phyloP scores from a whole-genome alignment of 2,113 vertebrate species.

The Chionis minor region DNA sequence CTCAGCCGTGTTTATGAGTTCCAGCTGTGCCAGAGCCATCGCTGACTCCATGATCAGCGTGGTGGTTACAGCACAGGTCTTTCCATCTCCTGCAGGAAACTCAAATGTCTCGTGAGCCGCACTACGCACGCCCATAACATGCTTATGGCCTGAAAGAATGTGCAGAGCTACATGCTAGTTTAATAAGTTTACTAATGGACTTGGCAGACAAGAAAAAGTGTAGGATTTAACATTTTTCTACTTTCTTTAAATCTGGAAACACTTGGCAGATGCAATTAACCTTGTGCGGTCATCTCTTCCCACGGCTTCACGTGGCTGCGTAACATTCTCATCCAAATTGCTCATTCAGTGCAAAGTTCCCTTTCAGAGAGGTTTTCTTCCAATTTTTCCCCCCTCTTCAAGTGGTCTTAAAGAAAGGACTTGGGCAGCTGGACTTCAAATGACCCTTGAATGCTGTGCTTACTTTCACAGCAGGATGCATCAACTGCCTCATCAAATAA shows the following conservation, averaged over 20 bases:
- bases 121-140: background rate
- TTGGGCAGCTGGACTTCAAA: slow-evolving; percentile 50
- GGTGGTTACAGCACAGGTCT: background rate
- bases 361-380: background rate
- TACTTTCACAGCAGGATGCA: slow-evolving; percentile 42
- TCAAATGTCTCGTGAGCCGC: background rate
- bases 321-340: background rate
- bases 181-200: background rate
- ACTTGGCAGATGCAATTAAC: slow-evolving; percentile 36
- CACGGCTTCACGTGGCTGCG: background rate
- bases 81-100: background rate
- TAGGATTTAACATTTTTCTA: slow-evolving; percentile 2
- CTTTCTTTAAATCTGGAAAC: slow-evolving; percentile 36
- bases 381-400: background rate
- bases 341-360: background rate
- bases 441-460: slow-evolving; percentile 56
- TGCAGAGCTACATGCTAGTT: background rate
- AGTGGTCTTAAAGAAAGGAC: slow-evolving; percentile 25
- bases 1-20: background rate
- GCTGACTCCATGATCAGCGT: background rate
- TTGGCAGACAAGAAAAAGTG: background rate
- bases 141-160: background rate
- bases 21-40: background rate
- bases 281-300: slow-evolving; percentile 36
- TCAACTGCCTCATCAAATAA: slow-evolving; percentile 54